phyloP scores from a whole-genome alignment of 1,140 invertebrate species.

The Sycobia sp. region DNA sequence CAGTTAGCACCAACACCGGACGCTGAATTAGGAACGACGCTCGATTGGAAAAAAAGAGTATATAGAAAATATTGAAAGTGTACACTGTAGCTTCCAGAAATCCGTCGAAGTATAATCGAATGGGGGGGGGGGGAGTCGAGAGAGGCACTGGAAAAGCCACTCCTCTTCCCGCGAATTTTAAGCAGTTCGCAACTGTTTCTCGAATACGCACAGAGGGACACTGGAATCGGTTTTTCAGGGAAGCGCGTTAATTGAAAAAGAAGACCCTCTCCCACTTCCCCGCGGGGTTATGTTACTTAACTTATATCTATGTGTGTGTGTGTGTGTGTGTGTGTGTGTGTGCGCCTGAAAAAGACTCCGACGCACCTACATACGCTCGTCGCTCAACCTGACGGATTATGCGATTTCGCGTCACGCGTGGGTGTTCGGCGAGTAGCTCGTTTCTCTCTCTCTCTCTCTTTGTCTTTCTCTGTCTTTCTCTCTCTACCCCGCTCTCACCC shows the following conservation, averaged over 20 bases:
- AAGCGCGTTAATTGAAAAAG: not conserved
- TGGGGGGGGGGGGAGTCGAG: not conserved
- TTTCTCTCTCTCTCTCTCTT: no score
- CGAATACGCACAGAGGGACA: no score
- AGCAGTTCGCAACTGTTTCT: not conserved
- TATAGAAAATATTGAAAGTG: no score
- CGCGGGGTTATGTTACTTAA: no score
- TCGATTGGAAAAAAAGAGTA: no score
- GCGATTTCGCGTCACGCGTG: constrained; percentile 49
- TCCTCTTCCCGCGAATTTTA: not conserved
- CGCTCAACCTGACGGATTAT: constrained; percentile 39
- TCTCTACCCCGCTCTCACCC: constrained; percentile 35
- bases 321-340: no score
- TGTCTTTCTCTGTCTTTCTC: no score
- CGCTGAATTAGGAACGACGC: no score
- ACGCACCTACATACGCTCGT: constrained; percentile 42
- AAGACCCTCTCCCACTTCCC: not conserved
- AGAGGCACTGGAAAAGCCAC: not conserved
- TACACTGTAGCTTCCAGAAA: no score
- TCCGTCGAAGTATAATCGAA: no score
- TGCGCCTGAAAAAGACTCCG: constrained; percentile 1
- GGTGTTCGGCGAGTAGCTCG: constrained; percentile 42
- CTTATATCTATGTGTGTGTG: no score
- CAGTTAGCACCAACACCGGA: no score
- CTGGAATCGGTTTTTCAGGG: constrained; percentile 1